Conservation (phyloP, 2,797 vertebrate genomes). For the Anniella stebbinsi region DNA sequence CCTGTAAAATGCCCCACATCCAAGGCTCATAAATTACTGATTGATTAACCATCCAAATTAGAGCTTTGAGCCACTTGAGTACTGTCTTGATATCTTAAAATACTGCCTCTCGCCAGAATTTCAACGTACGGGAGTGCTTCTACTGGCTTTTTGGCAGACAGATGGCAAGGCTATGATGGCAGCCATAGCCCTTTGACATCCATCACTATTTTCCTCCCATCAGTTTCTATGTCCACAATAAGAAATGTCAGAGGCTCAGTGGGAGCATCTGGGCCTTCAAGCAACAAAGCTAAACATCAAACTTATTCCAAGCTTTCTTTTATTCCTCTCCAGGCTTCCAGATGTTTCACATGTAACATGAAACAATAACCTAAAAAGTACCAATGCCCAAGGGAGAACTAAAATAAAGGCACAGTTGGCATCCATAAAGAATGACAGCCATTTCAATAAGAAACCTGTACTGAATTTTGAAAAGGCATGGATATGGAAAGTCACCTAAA, state of each 20-base stretch:
- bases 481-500: not conserved
- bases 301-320: not conserved
- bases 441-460: not conserved
- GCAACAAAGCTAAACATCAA: not conserved
- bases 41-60: not conserved
- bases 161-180: not conserved
- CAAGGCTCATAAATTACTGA: not conserved
- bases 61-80: rapidly evolving
- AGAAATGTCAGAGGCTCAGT: not conserved
- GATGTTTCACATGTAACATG: not conserved
- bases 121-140: rapidly evolving
- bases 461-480: slow-evolving; percentile 9
- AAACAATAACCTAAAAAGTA: not conserved
- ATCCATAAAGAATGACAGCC: not conserved
- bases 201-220: slow-evolving; percentile 6
- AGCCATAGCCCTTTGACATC: not conserved
- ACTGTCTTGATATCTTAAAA: slow-evolving; percentile 2
- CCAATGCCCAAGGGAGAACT: not conserved
- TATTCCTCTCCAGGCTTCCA: not conserved
- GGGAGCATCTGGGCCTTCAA: not conserved
- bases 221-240: not conserved
- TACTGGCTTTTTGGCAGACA: rapidly evolving
- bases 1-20: not conserved
- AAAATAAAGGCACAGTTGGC: not conserved
- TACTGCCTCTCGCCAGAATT: slow-evolving; percentile 4